Percentiles rank a stretch among this genome's conserved stretches.
Conservation (phyloP, 2,888 invertebrate genomes). For the Platycheirus albimanus region DNA sequence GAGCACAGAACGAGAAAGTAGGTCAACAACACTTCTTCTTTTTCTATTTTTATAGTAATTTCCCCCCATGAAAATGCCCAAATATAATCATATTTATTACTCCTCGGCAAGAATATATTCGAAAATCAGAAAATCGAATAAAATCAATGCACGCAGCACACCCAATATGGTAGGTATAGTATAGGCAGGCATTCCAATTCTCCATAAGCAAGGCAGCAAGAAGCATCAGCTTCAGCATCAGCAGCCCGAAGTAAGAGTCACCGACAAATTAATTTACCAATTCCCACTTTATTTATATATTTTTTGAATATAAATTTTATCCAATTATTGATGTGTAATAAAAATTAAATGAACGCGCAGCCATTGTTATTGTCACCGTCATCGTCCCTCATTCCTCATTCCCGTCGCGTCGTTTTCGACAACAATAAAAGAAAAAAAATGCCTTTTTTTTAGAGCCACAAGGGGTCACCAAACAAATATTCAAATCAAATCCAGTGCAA, state of each 20-base stretch:
- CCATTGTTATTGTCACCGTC: slow-evolving; percentile 44
- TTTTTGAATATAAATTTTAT: slow-evolving; percentile 42
- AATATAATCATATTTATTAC: slow-evolving; percentile 30
- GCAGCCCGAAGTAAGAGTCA: not conserved
- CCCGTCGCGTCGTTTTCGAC: not conserved
- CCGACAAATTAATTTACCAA: slow-evolving; percentile 57
- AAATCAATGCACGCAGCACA: slow-evolving; percentile 60
- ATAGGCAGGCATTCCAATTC: not conserved
- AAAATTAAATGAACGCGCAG: slow-evolving; percentile 60
- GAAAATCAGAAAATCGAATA: slow-evolving; percentile 29
- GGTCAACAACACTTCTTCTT: slow-evolving; percentile 42
- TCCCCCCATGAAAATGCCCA: not conserved
- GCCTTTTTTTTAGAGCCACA: slow-evolving; percentile 15
- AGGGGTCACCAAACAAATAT: slow-evolving; percentile 57
- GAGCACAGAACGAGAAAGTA: slow-evolving; percentile 56
- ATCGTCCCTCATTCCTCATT: slow-evolving; percentile 28
- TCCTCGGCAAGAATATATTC: not conserved
- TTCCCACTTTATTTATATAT: slow-evolving; percentile 44
- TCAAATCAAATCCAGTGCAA: slow-evolving; percentile 67
- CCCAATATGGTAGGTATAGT: too few relatives aligned
- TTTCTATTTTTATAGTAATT: slow-evolving; percentile 52
- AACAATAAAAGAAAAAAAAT: not conserved
- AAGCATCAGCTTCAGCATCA: not conserved
- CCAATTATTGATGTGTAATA: slow-evolving; percentile 71
- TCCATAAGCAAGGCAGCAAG: too few relatives aligned